Evolutionary conservation across 1,140 invertebrate genomes (phyloP), one percentile per base, ranked within the genome.

Genomic region (Himalopsyche phryganea): DNA sequence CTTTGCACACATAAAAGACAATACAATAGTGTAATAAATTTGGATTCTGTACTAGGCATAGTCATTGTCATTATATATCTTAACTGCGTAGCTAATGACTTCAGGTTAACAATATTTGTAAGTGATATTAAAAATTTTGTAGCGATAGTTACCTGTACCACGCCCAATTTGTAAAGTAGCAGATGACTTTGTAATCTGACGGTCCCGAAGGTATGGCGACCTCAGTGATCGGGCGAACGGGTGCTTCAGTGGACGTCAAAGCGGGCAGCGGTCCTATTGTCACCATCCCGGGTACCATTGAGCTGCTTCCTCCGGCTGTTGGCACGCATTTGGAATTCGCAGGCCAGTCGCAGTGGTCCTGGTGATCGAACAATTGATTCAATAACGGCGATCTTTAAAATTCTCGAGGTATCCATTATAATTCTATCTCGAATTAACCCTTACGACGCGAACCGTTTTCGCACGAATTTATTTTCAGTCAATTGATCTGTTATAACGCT

Each of bases 311-410:
- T 4, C 17, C 17, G 15, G n/a, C 18, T 4, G 17, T 20, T 6
- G 65, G 66, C 49, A 70, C 70, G 66, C 87, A 89, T 20, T 80
- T 78, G 0, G 83, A 75, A 65, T 87, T 89, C 55, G 84, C 82
- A 1, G 89, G 87, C 84, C 88, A 89, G 67, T 92, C 90, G 61
- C 90, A 92, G 55, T 85, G 84, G 61, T 88, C 82, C 68, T 83
- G 69, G 9, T 15, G n/a, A n/a, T n/a, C n/a, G n/a, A n/a, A n/a
- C n/a, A n/a, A n/a, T n/a, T n/a, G n/a, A n/a, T n/a, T n/a, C n/a
- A n/a, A n/a, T n/a, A n/a, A 61, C 44, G 17, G 5, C 38, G 11
- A 49, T 2, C 5, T 23, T 35, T 49, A n/a, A 49, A 33, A 49
- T 33, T 46, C 17, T 19, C 15, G 15, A 6, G 6, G 15, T 14